Percentiles rank a stretch among this genome's conserved stretches.
phyloP scores from a whole-genome alignment of 2,113 vertebrate genomes.

The Pteropus alecto region DNA sequence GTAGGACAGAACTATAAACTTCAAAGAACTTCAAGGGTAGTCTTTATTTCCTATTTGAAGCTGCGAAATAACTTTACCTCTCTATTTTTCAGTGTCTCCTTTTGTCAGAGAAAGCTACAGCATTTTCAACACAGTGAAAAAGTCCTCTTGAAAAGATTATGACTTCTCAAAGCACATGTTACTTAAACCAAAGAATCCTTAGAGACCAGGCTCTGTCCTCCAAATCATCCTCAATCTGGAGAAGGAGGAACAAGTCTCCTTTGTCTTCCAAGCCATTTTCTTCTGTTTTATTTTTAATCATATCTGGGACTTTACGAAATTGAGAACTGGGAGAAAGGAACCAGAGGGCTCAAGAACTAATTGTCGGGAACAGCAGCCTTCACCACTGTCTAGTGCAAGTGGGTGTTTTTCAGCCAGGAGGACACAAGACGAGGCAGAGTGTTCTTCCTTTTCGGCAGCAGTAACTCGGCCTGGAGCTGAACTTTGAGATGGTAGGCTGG shows the following conservation, averaged over 20 bases:
- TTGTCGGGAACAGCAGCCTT: background rate
- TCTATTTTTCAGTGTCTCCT: background rate
- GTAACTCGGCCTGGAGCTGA: background rate
- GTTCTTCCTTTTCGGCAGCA: background rate
- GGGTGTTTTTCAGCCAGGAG: background rate
- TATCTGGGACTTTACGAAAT: background rate
- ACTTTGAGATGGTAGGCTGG: background rate
- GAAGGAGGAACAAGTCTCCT: background rate
- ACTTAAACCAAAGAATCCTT: background rate
- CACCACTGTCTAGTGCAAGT: background rate
- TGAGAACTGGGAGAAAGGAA: background rate
- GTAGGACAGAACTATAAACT: background rate
- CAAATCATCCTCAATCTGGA: background rate
- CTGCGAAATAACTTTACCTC: background rate
- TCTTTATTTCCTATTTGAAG: background rate
- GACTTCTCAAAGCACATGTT: background rate
- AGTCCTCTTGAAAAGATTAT: background rate
- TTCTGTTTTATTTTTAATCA: conserved; percentile 7
- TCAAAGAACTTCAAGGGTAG: background rate
- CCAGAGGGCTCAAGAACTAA: background rate
- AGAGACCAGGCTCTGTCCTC: background rate
- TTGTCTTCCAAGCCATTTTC: background rate
- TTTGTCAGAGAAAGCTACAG: background rate
- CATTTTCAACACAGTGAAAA: background rate
- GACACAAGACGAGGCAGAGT: background rate